Evolutionary conservation across 2,888 invertebrate species (phyloP).

Genomic region (Athrips mouffetella): DNA sequence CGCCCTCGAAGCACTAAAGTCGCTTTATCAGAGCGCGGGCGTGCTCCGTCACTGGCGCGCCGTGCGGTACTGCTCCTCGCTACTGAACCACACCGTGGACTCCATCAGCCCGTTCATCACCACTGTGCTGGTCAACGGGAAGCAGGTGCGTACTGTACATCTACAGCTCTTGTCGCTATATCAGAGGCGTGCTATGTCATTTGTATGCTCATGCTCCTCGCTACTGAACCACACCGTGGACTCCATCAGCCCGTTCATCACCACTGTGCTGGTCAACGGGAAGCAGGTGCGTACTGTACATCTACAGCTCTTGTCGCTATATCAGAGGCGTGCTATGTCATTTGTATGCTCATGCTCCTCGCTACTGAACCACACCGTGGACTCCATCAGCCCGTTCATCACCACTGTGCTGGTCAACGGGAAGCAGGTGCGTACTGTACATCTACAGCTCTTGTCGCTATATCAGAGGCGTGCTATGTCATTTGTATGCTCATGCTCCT

Average conservation of each 20-base stretch:
- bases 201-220: slow-evolving; percentile 97
- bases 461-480: slow-evolving; percentile 90
- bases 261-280: slow-evolving; percentile 97
- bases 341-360: slow-evolving; percentile 97
- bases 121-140: slow-evolving; percentile 97
- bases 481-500: slow-evolving; percentile 97
- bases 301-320: too few species aligned
- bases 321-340: slow-evolving; percentile 90
- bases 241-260: slow-evolving; percentile 98
- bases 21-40: slow-evolving; percentile 90
- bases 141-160: slow-evolving; percentile 90
- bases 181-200: slow-evolving; percentile 88
- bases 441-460: too few species aligned
- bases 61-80: slow-evolving; percentile 95
- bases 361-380: slow-evolving; percentile 94
- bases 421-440: slow-evolving; percentile 91
- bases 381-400: slow-evolving; percentile 98
- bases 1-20: slow-evolving; percentile 83
- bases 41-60: slow-evolving; percentile 93
- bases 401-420: slow-evolving; percentile 98
- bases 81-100: slow-evolving; percentile 96
- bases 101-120: slow-evolving; percentile 99
- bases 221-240: slow-evolving; percentile 96
- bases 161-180: too few species aligned
- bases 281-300: slow-evolving; percentile 92